Evolutionary conservation across 1,140 invertebrate species (phyloP).

Genomic region (Holcopasites calliopsidis): DNA sequence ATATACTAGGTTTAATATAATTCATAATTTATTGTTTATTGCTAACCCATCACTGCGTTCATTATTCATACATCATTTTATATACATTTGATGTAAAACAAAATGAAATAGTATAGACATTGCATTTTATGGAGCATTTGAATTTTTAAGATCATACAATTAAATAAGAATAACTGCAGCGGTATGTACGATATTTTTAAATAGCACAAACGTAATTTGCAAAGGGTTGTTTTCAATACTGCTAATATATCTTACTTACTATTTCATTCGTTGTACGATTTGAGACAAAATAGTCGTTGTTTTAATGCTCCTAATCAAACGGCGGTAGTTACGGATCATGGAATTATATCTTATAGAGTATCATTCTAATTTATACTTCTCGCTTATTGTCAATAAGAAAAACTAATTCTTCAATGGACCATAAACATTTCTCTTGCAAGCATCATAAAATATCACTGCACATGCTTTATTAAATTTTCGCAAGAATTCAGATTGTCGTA

Average conservation of each 20-base stretch:
- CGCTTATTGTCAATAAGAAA: slow-evolving; percentile 20
- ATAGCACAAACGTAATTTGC: not conserved
- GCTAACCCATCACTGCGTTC: slow-evolving; percentile 3
- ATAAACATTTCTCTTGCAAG: slow-evolving; percentile 1
- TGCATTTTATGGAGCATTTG: not conserved
- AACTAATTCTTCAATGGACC: not conserved
- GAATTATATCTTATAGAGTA: slow-evolving; percentile 1
- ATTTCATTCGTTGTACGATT: slow-evolving; percentile 26
- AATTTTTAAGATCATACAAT: not conserved
- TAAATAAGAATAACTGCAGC: not conserved
- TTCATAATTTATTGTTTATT: slow-evolving; percentile 24
- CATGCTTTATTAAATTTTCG: not conserved
- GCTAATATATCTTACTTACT: slow-evolving; percentile 6
- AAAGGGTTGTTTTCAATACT: slow-evolving; percentile 17
- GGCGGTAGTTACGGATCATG: not conserved
- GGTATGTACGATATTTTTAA: not conserved
- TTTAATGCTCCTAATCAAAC: not conserved
- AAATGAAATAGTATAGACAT: not conserved
- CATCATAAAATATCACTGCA: slow-evolving; percentile 1
- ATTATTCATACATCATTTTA: slow-evolving; percentile 5
- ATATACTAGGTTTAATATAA: not conserved
- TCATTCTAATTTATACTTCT: not conserved
- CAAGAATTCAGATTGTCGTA: too few species aligned
- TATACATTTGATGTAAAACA: slow-evolving; percentile 25
- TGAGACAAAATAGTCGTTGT: not conserved